Conservation (phyloP, 2,888 invertebrate genomes). For the Phania funesta region DNA sequence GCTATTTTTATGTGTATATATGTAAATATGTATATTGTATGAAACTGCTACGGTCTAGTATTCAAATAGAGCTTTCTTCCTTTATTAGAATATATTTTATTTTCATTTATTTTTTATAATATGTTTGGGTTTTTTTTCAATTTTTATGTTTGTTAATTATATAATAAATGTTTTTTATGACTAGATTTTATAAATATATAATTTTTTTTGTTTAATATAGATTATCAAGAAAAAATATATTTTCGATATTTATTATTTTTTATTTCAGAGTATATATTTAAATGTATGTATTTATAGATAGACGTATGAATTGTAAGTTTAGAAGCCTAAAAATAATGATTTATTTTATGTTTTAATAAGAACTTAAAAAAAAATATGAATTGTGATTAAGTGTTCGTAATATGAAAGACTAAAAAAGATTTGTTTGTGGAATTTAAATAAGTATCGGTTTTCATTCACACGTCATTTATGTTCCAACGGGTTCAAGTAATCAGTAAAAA, state of each 20-base stretch:
- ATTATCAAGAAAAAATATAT: slow-evolving; percentile 64
- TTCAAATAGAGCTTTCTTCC: slow-evolving; percentile 59
- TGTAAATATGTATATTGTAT: slow-evolving; percentile 39
- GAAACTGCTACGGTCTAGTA: slow-evolving; percentile 55
- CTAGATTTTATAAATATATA: slow-evolving; percentile 68
- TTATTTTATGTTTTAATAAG: slow-evolving; percentile 37
- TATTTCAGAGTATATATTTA: slow-evolving; percentile 32
- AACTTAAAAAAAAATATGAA: slow-evolving; percentile 51
- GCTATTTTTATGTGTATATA: slow-evolving; percentile 4
- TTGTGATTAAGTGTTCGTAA: slow-evolving; percentile 59
- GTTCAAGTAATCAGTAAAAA: too few relatives aligned
- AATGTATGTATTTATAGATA: slow-evolving; percentile 31
- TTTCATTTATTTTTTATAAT: slow-evolving; percentile 24
- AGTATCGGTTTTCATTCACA: background rate
- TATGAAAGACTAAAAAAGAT: slow-evolving; percentile 22
- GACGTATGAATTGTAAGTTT: slow-evolving; percentile 52
- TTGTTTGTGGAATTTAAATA: slow-evolving; percentile 47
- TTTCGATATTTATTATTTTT: slow-evolving; percentile 31
- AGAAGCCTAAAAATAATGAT: slow-evolving; percentile 60
- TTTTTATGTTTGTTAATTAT: slow-evolving; percentile 45
- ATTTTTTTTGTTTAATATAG: slow-evolving; percentile 44
- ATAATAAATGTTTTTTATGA: slow-evolving; percentile 62
- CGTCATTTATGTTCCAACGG: too few relatives aligned
- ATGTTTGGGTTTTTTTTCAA: slow-evolving; percentile 28
- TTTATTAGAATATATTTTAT: slow-evolving; percentile 52